A percentile compares a stretch with the other conserved stretches of the same genome.
Evolutionary conservation across 2,797 vertebrate species (phyloP).

Genomic region (Phrynocephalus guinanensis): DNA sequence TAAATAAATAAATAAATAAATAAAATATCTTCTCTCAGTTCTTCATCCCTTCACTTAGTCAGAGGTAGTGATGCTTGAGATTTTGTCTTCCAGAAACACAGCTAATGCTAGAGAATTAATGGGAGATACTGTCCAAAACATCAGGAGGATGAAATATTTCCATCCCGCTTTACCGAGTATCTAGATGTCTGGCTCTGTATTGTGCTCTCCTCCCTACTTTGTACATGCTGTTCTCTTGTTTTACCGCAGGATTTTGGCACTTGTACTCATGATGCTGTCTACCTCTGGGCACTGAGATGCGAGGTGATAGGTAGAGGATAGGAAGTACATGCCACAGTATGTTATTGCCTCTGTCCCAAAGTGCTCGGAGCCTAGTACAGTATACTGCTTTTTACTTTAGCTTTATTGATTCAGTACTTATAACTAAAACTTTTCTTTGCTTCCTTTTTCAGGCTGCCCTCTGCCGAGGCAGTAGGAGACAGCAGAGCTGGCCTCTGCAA

Average conservation of each 20-base stretch:
- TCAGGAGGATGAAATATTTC: neutral
- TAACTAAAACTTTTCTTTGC: slow-evolving; percentile 27
- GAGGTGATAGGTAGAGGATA: neutral
- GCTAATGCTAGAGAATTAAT: neutral
- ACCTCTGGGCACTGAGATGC: neutral
- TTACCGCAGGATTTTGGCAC: neutral
- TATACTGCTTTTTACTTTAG: neutral
- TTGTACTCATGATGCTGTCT: neutral
- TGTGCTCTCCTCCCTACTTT: neutral
- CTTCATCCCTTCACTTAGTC: neutral
- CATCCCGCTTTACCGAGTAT: neutral
- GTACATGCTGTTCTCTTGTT: neutral
- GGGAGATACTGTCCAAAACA: neutral
- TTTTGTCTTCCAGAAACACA: neutral
- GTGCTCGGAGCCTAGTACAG: neutral
- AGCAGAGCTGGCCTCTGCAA: slow-evolving; percentile 88
- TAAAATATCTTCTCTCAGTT: neutral
- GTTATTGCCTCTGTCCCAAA: neutral
- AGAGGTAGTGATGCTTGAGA: neutral
- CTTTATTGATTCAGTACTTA: slow-evolving; percentile 49
- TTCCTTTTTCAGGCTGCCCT: slow-evolving; percentile 82
- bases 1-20: too few relatives aligned
- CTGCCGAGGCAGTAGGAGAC: slow-evolving; percentile 89
- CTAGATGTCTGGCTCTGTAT: neutral
- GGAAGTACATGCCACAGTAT: neutral